phyloP scores from a whole-genome alignment of 1,140 invertebrate species.

The Procambarus clarkii region DNA sequence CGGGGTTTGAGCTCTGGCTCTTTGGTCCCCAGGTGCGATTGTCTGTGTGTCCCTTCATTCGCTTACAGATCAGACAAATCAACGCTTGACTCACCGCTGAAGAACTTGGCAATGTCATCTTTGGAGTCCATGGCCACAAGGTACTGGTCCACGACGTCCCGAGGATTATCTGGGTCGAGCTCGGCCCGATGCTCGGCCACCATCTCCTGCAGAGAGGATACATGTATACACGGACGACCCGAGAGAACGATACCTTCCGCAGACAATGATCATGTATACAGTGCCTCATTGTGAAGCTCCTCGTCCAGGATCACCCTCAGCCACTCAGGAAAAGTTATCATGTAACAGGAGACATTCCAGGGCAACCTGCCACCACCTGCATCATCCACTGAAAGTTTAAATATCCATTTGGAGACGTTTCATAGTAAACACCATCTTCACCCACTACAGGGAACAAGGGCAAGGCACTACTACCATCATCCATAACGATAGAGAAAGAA shows the following conservation, averaged over 20 bases:
- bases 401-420: background rate
- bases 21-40: too few species aligned
- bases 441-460: background rate
- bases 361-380: background rate
- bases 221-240: background rate
- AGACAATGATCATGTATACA: background rate
- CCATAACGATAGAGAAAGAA: background rate
- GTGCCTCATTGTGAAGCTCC: too few species aligned
- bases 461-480: background rate
- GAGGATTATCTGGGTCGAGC: conserved; percentile 74
- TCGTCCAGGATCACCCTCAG: background rate
- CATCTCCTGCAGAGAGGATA: background rate
- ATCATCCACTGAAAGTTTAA: too few species aligned
- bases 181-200: conserved; percentile 74
- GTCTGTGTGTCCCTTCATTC: too few species aligned
- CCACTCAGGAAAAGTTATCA: background rate
- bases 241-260: background rate
- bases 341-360: background rate
- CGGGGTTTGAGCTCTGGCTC: too few species aligned
- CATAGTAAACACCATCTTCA: background rate
- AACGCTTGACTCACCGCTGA: conserved; percentile 13
- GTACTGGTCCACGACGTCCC: conserved; percentile 66
- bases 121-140: conserved; percentile 71
- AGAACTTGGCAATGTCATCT: conserved; percentile 20
- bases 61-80: too few species aligned